phyloP scores from a whole-genome alignment of 1,140 invertebrate genomes.

The Drosophila pseudoobscura region DNA sequence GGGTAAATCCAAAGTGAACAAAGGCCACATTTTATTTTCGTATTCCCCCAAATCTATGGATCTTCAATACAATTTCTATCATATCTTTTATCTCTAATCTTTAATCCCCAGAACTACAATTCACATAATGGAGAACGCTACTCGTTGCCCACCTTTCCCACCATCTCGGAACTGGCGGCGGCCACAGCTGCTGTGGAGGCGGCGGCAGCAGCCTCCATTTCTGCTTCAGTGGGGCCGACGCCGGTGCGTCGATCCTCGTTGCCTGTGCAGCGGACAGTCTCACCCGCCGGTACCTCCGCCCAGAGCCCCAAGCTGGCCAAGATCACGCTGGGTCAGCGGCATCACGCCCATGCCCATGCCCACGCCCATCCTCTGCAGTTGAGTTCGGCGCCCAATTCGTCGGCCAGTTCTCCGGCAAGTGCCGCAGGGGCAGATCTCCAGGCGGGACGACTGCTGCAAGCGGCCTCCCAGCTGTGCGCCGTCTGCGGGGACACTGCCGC shows the following conservation, averaged over 20 bases:
- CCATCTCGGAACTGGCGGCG: constrained; percentile 85
- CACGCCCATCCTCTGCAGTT: constrained; percentile 65
- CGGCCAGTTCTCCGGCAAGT: constrained; percentile 87
- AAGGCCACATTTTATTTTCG: no score
- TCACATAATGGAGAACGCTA: constrained; percentile 84
- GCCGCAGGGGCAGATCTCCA: constrained; percentile 44
- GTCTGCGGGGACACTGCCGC: constrained; percentile 99
- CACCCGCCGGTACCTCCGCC: constrained; percentile 85
- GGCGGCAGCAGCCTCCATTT: constrained; percentile 28
- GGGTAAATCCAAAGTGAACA: no score
- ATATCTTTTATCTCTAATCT: background rate
- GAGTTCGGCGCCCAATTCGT: constrained; percentile 87
- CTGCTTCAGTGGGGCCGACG: constrained; percentile 80
- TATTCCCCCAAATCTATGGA: no score
- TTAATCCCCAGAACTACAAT: constrained; percentile 51
- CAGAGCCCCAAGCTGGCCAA: constrained; percentile 87
- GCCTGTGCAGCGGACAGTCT: constrained; percentile 90
- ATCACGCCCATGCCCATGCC: constrained; percentile 20
- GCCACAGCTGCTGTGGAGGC: constrained; percentile 80
- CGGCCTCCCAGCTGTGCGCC: constrained; percentile 95
- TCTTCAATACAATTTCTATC: no score
- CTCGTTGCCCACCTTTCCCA: constrained; percentile 86
- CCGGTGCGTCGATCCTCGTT: constrained; percentile 89
- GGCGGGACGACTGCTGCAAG: constrained; percentile 83
- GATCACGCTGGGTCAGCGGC: constrained; percentile 84